A percentile compares a stretch with the other conserved stretches of the same genome.
Evolutionary conservation across 2,797 vertebrate genomes (phyloP).

Genomic region (Neosalanx taihuensis): DNA sequence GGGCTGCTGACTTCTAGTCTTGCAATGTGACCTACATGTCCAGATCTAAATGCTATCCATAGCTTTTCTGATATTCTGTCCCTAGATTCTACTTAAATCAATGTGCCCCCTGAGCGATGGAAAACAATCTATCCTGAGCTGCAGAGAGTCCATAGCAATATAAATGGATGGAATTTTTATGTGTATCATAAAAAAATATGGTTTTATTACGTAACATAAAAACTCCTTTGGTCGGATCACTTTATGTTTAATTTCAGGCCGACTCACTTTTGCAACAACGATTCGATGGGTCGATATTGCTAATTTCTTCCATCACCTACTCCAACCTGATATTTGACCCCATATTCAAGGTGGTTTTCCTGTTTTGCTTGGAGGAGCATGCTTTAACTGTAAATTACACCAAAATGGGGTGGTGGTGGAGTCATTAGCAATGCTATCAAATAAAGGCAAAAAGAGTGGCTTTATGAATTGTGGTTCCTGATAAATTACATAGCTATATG

Average conservation of each 20-base stretch:
- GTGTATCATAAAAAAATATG: neutral
- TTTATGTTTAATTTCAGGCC: neutral
- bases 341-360: neutral
- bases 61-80: neutral
- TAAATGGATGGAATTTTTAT: slow-evolving; percentile 3
- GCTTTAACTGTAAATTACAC: no score
- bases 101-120: neutral
- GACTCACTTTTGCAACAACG: neutral
- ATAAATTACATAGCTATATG: neutral
- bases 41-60: no score
- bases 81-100: neutral
- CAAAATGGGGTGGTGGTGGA: no score
- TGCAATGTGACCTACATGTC: no score
- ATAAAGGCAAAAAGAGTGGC: neutral
- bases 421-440: neutral
- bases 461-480: neutral
- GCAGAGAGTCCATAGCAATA: neutral
- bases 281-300: neutral
- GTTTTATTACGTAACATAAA: slow-evolving; percentile 4
- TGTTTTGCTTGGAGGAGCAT: neutral
- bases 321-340: neutral
- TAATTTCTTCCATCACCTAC: neutral
- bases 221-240: neutral
- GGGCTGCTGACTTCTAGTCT: neutral
- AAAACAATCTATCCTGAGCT: neutral